phyloP scores from a whole-genome alignment of 2,888 invertebrate species.

The Zhengitettix transpicula region DNA sequence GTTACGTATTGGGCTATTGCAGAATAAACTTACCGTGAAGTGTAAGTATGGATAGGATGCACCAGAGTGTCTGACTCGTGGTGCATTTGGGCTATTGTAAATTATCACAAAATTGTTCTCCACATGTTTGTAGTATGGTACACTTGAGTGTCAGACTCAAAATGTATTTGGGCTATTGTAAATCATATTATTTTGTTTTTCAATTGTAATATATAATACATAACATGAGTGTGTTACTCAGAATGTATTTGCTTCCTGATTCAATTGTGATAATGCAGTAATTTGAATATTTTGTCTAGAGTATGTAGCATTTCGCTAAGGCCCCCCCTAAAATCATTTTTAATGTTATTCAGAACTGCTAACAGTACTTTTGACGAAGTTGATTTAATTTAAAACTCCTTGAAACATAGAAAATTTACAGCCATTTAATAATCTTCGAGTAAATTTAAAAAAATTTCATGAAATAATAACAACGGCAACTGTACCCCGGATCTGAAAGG shows the following conservation, averaged over 20 bases:
- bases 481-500: no score
- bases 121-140: slow-evolving; percentile 9
- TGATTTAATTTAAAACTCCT: no score
- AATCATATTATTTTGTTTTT: slow-evolving; percentile 9
- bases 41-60: slow-evolving; percentile 3
- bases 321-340: neutral
- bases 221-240: slow-evolving; percentile 10
- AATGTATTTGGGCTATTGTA: slow-evolving; percentile 12
- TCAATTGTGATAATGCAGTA: neutral
- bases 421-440: no score
- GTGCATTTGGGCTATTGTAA: slow-evolving; percentile 13
- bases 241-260: slow-evolving; percentile 7
- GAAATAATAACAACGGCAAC: no score
- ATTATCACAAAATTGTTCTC: slow-evolving; percentile 5
- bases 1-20: slow-evolving; percentile 13
- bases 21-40: slow-evolving; percentile 7
- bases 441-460: no score
- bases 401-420: no score
- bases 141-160: slow-evolving; percentile 11
- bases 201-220: slow-evolving; percentile 7
- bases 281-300: neutral
- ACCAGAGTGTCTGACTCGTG: slow-evolving; percentile 5
- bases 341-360: no score
- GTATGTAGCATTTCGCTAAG: neutral
- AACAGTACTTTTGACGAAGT: no score